Base-by-base conservation (phyloP, 53 echinoderm and acorn worm genomes). In the Arbacia lixula region DNA sequence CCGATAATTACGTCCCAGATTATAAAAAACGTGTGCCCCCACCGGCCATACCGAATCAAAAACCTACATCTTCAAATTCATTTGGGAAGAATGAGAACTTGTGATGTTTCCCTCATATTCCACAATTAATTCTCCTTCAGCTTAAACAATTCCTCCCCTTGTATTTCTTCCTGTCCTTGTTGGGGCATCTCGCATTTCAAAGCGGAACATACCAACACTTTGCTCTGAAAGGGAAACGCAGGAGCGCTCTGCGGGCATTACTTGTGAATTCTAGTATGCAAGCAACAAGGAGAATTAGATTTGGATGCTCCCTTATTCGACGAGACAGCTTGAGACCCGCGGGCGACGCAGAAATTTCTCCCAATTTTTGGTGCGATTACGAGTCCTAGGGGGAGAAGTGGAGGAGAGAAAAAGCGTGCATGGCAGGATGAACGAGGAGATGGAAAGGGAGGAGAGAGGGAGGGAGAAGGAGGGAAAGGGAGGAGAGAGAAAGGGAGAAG, bases 11-110 rank as follows among this genome's bases (percentile, higher is more conserved):
- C 42, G 49, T 43, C 71, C 43, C 36, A 1, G 30, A 71, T 71
- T 71, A 29, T 46, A 14, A 46, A 71, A 40, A 40, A 29, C 41
- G 38, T 30, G 4, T 37, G 66, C 66, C 8, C 46, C 46, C 46
- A 42, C 49, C 24, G 71, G 71, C 71, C 43, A 71, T 41, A 71
- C 71, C 43, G 29, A 71, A 71, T 71, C 42, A 71, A 40, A 38
- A 71, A 19, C 46, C 66, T 66, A 66, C 38, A 26, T 63, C 24
- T 30, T 24, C 20, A n/a, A 36, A 66, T 36, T 66, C 66, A 36
- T 66, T 1, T 14, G 20, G 37, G n/a, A n/a, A n/a, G n/a, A n/a
- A 37, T 66, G 36, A 36, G 22, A 21, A 36, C 38, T 3, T 12
- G 63, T 66, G 36, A 21, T 36, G 66, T 11, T 66, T n/a, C n/a